phyloP scores from a whole-genome alignment of 2,113 vertebrate genomes.

The Daphoenositta chrysoptera region DNA sequence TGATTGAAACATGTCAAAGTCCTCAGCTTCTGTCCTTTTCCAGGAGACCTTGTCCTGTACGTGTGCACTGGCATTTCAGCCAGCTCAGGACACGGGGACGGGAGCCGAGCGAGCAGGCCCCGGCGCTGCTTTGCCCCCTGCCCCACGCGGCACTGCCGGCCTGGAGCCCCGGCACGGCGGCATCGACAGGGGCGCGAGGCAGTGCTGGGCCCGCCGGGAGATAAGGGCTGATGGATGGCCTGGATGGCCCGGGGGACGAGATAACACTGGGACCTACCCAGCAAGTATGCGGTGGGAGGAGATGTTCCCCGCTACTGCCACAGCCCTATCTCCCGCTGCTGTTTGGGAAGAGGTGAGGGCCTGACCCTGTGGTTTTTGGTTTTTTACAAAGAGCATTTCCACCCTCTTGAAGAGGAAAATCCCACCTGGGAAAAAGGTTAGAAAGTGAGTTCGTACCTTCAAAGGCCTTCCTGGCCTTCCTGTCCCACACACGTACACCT shows the following conservation, averaged over 20 bases:
- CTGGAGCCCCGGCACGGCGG: rapidly evolving
- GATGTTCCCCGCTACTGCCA: neutral
- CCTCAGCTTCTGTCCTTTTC: neutral
- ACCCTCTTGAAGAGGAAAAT: neutral
- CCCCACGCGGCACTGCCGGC: rapidly evolving
- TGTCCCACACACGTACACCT: neutral
- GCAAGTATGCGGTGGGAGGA: constrained; percentile 1
- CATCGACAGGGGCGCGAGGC: rapidly evolving
- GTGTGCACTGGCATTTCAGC: neutral
- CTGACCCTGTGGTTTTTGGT: neutral
- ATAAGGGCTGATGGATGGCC: constrained; percentile 9
- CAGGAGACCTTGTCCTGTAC: rapidly evolving
- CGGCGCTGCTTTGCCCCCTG: rapidly evolving
- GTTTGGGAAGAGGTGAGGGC: neutral
- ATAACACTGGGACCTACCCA: neutral
- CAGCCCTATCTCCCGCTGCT: neutral
- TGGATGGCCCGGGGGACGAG: neutral
- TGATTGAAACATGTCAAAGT: neutral
- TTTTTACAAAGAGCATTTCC: neutral
- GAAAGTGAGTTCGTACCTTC: neutral
- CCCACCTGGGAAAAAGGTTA: neutral
- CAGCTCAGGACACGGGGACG: rapidly evolving
- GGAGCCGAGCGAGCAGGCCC: rapidly evolving
- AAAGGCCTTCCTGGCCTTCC: neutral
- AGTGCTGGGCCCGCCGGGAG: rapidly evolving